These are phyloP conservation scores for Eueides isabella DNA, from an alignment of 1,140 invertebrate species.

Conservation along the genomic window DNA sequence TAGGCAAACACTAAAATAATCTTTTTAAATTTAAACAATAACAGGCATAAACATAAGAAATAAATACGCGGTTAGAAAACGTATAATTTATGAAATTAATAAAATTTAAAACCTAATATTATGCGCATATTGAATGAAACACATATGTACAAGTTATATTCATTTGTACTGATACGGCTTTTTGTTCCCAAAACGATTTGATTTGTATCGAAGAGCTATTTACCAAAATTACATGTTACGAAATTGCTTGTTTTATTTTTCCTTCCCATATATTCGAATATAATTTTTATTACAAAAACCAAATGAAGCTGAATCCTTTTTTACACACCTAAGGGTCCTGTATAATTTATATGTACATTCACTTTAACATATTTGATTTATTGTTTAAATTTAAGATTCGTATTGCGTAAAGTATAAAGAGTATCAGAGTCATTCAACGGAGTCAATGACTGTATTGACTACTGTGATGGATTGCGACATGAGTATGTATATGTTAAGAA, in stretches of 20 bases:
- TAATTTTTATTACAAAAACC: conserved; percentile 68
- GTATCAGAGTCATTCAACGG: too few species aligned
- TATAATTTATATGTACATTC: conserved; percentile 21
- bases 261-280: conserved; percentile 70
- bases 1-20: neutral
- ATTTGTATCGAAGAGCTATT: conserved; percentile 78
- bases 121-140: conserved; percentile 33
- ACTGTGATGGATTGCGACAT: too few species aligned
- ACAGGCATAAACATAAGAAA: neutral
- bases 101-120: conserved; percentile 33
- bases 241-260: conserved; percentile 73
- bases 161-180: conserved; percentile 44
- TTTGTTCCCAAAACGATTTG: conserved; percentile 72
- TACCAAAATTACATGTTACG: conserved; percentile 76
- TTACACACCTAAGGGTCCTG: conserved; percentile 43
- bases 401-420: conserved; percentile 64
- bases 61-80: neutral
- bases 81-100: conserved; percentile 20
- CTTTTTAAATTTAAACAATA: neutral
- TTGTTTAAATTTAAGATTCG: neutral
- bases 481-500: too few species aligned
- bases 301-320: conserved; percentile 37
- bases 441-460: too few species aligned
- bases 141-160: conserved; percentile 28
- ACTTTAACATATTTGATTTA: neutral